A percentile compares a stretch with the other conserved stretches of the same genome.
phyloP scores from a whole-genome alignment of 1,140 invertebrate species.

The Drosophila micromelanica region DNA sequence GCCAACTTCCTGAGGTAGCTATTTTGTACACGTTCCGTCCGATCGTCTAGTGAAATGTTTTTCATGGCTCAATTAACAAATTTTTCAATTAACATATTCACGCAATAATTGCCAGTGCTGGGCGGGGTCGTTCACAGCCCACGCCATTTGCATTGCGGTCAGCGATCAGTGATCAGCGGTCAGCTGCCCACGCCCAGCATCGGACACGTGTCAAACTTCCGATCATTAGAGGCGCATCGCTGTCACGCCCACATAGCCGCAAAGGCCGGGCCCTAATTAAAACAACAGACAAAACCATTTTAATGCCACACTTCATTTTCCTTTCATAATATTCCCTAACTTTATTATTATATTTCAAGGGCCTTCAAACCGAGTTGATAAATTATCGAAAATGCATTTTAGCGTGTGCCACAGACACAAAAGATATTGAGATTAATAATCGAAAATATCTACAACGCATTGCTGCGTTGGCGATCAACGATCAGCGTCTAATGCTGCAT shows the following conservation, averaged over 20 bases:
- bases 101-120: slow-evolving; percentile 64
- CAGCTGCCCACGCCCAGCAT: slow-evolving; percentile 41
- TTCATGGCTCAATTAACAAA: slow-evolving; percentile 69
- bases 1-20: slow-evolving; percentile 5
- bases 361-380: slow-evolving; percentile 59
- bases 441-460: slow-evolving; percentile 42
- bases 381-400: slow-evolving; percentile 77
- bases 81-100: slow-evolving; percentile 82
- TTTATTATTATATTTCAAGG: slow-evolving; percentile 9
- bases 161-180: slow-evolving; percentile 25
- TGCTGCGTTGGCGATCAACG: slow-evolving; percentile 65
- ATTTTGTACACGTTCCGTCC: slow-evolving; percentile 25
- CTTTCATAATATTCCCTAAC: slow-evolving; percentile 1
- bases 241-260: slow-evolving; percentile 59
- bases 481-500: slow-evolving; percentile 61
- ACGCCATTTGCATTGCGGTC: slow-evolving; percentile 26
- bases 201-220: slow-evolving; percentile 78
- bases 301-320: slow-evolving; percentile 42
- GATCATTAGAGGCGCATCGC: slow-evolving; percentile 68
- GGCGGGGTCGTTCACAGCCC: slow-evolving; percentile 39
- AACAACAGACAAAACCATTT: slow-evolving; percentile 75
- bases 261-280: slow-evolving; percentile 63
- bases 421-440: slow-evolving; percentile 78
- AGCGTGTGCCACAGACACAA: slow-evolving; percentile 71
- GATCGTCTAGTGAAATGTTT: slow-evolving; percentile 61